A percentile compares a stretch with the other conserved stretches of the same genome.
Evolutionary conservation across 2,797 vertebrate species (phyloP).

Genomic region (Sparidentex hasta): DNA sequence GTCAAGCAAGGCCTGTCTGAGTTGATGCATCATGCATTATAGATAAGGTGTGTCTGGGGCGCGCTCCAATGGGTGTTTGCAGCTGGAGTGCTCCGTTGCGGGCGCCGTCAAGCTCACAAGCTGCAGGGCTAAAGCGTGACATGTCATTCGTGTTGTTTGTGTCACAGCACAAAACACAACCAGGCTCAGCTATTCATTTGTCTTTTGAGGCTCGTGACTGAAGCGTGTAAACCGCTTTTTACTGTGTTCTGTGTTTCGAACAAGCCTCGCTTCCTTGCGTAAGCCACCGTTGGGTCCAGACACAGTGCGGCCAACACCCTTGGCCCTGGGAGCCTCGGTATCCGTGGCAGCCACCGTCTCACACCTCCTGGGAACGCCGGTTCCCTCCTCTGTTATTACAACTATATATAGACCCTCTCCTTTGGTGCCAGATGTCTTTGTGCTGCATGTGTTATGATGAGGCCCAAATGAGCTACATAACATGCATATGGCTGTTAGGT

Average conservation of each 20-base stretch:
- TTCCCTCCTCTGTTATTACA: conserved; percentile 80
- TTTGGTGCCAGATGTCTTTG: conserved; percentile 67
- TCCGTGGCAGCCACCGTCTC: conserved; percentile 71
- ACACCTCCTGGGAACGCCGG: conserved; percentile 72
- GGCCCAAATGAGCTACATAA: conserved; percentile 43
- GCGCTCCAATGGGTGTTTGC: conserved; percentile 69
- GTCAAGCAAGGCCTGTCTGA: conserved; percentile 65
- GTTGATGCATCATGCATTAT: conserved; percentile 83
- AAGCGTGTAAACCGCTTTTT: neutral
- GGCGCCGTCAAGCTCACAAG: conserved; percentile 42
- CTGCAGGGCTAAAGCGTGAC: conserved; percentile 57
- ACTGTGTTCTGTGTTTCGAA: neutral
- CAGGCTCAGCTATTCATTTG: conserved; percentile 41
- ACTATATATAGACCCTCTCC: conserved; percentile 77
- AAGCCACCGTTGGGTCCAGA: conserved; percentile 27
- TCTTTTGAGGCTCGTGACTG: conserved; percentile 18
- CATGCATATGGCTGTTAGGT: conserved; percentile 7
- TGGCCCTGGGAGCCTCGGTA: conserved; percentile 53
- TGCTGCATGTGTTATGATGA: conserved; percentile 49
- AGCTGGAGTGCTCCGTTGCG: conserved; percentile 56
- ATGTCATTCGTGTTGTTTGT: conserved; percentile 52
- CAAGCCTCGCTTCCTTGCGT: neutral
- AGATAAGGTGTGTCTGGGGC: conserved; percentile 78
- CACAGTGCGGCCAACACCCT: conserved; percentile 46
- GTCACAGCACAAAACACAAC: conserved; percentile 39